Evolutionary conservation across 2,797 vertebrate species (phyloP).

Genomic region (Mionectes olivaceus): DNA sequence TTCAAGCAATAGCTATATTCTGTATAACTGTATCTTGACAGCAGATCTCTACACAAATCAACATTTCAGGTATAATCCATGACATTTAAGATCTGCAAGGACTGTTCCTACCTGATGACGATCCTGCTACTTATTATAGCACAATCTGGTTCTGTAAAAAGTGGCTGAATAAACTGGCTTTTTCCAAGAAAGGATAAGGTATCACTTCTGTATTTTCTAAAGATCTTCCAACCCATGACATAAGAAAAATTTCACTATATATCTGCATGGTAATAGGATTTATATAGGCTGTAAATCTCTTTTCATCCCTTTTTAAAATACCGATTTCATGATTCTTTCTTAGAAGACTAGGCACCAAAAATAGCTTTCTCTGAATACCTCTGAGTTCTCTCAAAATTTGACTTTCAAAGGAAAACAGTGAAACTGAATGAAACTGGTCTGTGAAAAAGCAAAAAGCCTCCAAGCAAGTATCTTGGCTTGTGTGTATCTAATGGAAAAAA

Average conservation of each 20-base stretch:
- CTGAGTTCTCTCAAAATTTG: conserved; percentile 1
- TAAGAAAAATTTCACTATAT: not conserved
- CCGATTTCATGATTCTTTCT: conserved; percentile 29
- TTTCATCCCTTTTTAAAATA: conserved; percentile 36
- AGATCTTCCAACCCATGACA: not conserved
- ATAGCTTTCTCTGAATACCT: conserved; percentile 1
- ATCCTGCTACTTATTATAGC: not conserved
- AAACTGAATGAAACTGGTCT: not conserved
- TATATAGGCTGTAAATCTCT: conserved; percentile 39
- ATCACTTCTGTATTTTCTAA: not conserved
- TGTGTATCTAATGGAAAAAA: not conserved
- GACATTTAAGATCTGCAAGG: not conserved
- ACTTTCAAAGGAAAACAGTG: conserved; percentile 16
- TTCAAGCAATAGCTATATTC: not conserved
- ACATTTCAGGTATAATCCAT: not conserved
- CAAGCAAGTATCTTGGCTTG: not conserved
- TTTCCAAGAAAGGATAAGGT: not conserved
- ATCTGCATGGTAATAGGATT: conserved; percentile 45
- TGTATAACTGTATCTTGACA: not conserved
- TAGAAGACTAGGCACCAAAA: conserved; percentile 21
- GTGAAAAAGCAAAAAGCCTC: not conserved
- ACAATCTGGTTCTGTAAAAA: not conserved
- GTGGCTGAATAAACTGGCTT: not conserved
- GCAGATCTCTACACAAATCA: not conserved
- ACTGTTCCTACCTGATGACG: not conserved